Evolutionary conservation across 64 coral and sea anemone species (phyloP), one percentile per base, ranked within the genome.

Genomic region (Catalaphyllia jardinei): DNA sequence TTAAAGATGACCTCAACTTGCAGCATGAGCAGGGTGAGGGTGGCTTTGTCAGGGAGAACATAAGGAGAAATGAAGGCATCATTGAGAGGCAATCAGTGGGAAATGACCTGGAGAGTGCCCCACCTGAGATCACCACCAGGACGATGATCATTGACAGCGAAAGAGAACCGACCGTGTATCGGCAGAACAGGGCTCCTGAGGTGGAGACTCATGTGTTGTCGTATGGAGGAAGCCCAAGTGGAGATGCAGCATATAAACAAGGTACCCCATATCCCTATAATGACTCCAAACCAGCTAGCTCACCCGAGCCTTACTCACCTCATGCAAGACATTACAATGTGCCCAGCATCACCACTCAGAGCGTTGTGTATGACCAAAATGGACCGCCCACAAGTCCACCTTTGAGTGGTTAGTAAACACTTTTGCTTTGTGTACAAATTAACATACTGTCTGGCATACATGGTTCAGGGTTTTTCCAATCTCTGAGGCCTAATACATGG

Each of bases 11-110:
- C 74, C 76, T 93, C 22, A 81, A 95, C 60, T 62, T 95, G 28
- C 82, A 92, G 35, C 87, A 86, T 24, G 94, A 96, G 83, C 94
- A 96, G 80, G 94, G 94, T 14, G 96, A 98, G 57, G 88, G 90
- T 27, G 96, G 93, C 67, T 94, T 94, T 52, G 96, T 98, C 12
- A 71, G 80, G 59, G 93, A 94, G 85, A 93, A 90, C 71, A 98
- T 98, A 62, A 86, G 38, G 65, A 49, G 63, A 71, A 78, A 89
- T 24, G 88, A 89, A 62, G 78, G 62, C 3, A 22, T 79, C 62
- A 80, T 89, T 38, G 61, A 90, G 24, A 78, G 93, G 39, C 83
- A 92, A 29, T 95, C 96, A 16, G 78, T 79, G 24, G 39, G 75
- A 13, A 85, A 79, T 59, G 81, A 88, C 16, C 24, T 93, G 2